These are phyloP conservation scores for Leptoteleia sp. DNA, from an alignment of 1,140 invertebrate species.

Conservation along the genomic window DNA sequence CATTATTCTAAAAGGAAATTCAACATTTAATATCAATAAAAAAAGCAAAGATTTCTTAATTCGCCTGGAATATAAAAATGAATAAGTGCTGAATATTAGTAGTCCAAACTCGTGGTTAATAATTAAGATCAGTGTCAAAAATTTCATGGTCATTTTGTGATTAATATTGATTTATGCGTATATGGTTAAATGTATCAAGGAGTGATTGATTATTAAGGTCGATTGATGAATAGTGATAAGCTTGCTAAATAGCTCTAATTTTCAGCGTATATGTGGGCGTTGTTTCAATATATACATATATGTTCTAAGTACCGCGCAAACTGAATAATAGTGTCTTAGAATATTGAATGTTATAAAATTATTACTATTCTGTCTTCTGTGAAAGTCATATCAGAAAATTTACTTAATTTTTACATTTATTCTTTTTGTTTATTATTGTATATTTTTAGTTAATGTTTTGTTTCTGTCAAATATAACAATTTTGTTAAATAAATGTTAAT, in stretches of 20 bases:
- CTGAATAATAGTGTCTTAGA: constrained; percentile 21
- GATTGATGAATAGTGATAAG: constrained; percentile 74
- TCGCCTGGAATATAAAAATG: too few relatives aligned
- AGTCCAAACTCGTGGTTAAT: constrained; percentile 2
- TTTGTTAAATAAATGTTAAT: too few relatives aligned
- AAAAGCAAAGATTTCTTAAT: too few relatives aligned
- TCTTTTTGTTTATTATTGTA: too few relatives aligned
- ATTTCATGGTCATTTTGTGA: constrained; percentile 49
- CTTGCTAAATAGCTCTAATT: constrained; percentile 72
- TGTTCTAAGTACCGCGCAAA: constrained; percentile 24
- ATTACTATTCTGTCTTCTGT: constrained; percentile 5
- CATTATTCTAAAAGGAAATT: too few relatives aligned
- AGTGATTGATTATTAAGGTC: constrained; percentile 77
- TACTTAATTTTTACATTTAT: too few relatives aligned
- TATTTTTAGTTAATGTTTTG: too few relatives aligned
- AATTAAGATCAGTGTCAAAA: constrained; percentile 49
- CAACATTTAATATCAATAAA: too few relatives aligned
- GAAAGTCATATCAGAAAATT: too few relatives aligned
- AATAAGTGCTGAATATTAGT: too few relatives aligned
- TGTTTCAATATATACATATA: constrained; percentile 43
- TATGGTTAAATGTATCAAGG: constrained; percentile 65
- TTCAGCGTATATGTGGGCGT: constrained; percentile 67
- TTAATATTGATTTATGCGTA: constrained; percentile 54
- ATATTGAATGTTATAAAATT: constrained; percentile 11
- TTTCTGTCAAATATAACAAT: too few relatives aligned